Percentiles rank a stretch among this genome's conserved stretches.
phyloP scores from a whole-genome alignment of 1,140 invertebrate genomes.

The Drosophila azteca region DNA sequence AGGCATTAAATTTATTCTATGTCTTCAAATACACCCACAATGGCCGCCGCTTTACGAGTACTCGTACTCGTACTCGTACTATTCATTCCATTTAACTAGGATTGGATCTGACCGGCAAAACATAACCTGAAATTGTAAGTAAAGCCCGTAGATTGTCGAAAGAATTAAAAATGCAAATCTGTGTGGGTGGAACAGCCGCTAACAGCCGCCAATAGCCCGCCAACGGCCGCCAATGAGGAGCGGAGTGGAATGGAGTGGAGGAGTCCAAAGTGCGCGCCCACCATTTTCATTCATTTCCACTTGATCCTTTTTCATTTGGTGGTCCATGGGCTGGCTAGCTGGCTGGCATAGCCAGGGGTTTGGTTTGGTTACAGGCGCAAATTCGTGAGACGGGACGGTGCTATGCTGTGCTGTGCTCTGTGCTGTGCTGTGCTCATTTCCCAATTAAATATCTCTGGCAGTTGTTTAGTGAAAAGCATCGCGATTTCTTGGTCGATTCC shows the following conservation, averaged over 20 bases:
- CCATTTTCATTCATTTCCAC: constrained; percentile 17
- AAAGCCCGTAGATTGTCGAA: constrained; percentile 55
- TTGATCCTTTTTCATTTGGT: constrained; percentile 6
- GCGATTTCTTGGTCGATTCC: constrained; percentile 56
- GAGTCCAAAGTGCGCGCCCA: constrained; percentile 7
- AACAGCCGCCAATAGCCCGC: constrained; percentile 48
- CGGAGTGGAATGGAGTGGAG: too few species aligned
- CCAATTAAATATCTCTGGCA: constrained; percentile 68
- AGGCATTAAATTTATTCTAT: too few species aligned
- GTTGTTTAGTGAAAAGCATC: constrained; percentile 54
- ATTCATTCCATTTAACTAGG: constrained; percentile 22
- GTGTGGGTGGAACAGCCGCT: constrained; percentile 38
- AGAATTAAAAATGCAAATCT: constrained; percentile 70
- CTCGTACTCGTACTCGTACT: too few species aligned
- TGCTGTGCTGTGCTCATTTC: constrained; percentile 41
- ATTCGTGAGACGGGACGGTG: constrained; percentile 4
- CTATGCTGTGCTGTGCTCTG: not conserved
- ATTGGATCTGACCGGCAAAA: not conserved
- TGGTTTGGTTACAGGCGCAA: too few species aligned
- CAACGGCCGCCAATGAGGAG: constrained; percentile 13
- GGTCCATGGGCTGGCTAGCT: too few species aligned
- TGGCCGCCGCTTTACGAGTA: too few species aligned
- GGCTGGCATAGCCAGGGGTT: too few species aligned
- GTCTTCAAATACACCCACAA: too few species aligned
- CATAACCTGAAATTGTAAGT: constrained; percentile 35